phyloP scores from a whole-genome alignment of 1,140 invertebrate genomes.

The Macrotrachela quadricornifera region DNA sequence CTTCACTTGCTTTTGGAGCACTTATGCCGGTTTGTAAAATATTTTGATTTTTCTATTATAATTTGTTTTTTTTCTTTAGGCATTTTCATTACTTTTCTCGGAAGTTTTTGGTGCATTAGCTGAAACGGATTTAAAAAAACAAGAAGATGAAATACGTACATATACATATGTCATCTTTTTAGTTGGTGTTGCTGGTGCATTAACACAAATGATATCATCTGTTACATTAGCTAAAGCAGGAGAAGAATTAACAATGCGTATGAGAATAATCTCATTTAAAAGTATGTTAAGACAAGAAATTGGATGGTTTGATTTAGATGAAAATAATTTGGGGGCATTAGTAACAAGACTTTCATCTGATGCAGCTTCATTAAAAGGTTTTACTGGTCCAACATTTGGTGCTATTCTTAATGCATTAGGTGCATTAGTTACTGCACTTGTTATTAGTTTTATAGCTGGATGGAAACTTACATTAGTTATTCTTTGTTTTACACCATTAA shows the following conservation, averaged over 20 bases:
- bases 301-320: slow-evolving; percentile 33
- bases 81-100: slow-evolving; percentile 60
- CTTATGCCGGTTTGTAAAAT: slow-evolving; percentile 48
- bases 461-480: slow-evolving; percentile 63
- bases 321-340: slow-evolving; percentile 34
- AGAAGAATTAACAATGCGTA: slow-evolving; percentile 44
- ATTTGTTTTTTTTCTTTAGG: slow-evolving; percentile 34
- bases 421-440: slow-evolving; percentile 37
- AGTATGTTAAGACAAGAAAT: slow-evolving; percentile 35
- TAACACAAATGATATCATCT: too few relatives aligned
- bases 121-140: slow-evolving; percentile 33
- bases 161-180: too few relatives aligned
- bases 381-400: slow-evolving; percentile 33
- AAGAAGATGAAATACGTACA: slow-evolving; percentile 34
- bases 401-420: slow-evolving; percentile 29
- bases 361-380: slow-evolving; percentile 34
- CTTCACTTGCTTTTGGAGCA: slow-evolving; percentile 46
- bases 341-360: slow-evolving; percentile 36
- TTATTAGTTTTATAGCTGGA: slow-evolving; percentile 50
- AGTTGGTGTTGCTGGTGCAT: too few relatives aligned
- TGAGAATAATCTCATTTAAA: slow-evolving; percentile 42
- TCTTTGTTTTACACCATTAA: slow-evolving; percentile 45
- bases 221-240: slow-evolving; percentile 30
- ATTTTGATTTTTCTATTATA: slow-evolving; percentile 31
- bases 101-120: slow-evolving; percentile 13